Conservation (phyloP, 2,888 invertebrate genomes). For the Lymantria monacha region DNA sequence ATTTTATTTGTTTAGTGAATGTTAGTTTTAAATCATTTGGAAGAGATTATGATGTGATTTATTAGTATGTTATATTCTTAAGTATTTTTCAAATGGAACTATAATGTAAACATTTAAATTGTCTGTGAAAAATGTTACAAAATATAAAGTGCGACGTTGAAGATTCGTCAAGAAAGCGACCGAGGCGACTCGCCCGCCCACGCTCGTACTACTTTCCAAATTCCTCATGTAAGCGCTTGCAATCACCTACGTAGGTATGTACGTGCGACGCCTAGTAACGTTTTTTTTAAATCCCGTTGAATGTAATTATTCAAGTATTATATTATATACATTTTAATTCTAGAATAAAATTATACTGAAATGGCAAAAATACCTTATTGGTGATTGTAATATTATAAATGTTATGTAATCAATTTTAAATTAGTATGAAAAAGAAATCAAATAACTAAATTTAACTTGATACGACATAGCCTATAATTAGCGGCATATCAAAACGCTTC, state of each 20-base stretch:
- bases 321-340: slow-evolving; percentile 7
- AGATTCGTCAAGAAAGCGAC: slow-evolving; percentile 73
- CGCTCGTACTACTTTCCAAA: slow-evolving; percentile 79
- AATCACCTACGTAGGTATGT: slow-evolving; percentile 71
- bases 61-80: slow-evolving; percentile 16
- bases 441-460: no score
- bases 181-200: slow-evolving; percentile 75
- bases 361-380: no score
- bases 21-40: slow-evolving; percentile 14
- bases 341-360: no score
- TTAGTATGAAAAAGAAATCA: no score
- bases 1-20: background rate
- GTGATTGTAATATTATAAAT: no score
- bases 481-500: no score
- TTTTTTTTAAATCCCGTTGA: slow-evolving; percentile 45
- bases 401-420: no score
- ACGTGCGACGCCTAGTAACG: slow-evolving; percentile 54
- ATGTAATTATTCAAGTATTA: slow-evolving; percentile 13
- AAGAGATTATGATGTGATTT: slow-evolving; percentile 22
- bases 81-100: slow-evolving; percentile 23
- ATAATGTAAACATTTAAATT: slow-evolving; percentile 38
- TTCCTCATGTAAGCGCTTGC: slow-evolving; percentile 75
- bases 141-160: slow-evolving; percentile 71
- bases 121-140: slow-evolving; percentile 66
- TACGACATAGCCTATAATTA: no score